Evolutionary conservation across 2,797 vertebrate genomes (phyloP), one percentile per base, ranked within the genome.

Genomic region (Tragopan temminckii): DNA sequence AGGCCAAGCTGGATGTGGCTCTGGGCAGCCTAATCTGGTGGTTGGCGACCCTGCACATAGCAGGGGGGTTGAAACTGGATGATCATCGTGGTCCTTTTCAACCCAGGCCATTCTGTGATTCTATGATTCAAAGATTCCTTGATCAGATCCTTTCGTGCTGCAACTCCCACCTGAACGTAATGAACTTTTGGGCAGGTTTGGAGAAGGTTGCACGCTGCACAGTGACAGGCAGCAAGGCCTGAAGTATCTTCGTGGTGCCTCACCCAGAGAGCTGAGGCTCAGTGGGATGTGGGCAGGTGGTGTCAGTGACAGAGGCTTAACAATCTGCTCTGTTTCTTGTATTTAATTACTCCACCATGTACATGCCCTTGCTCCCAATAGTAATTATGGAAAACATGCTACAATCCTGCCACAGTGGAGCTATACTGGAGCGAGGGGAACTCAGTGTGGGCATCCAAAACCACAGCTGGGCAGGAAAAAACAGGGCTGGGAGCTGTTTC

Each of bases 141-240:
- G 14, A 46, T 7, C 21, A 11, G 33, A 40, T 53, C 25, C 43
- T 5, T 59, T 45, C 18, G 33, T 70, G 57, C 42, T 69, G 43
- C 67, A 31, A 58, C n/a, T 19, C 21, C 50, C 61, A 13, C 29
- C n/a, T 0, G 2, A 17, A 35, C 23, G 17, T 1, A 33, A 40
- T 0, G 19, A 45, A 8, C 23, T 36, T 29, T 16, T 0, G 20
- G 33, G 80, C 20, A 74, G 57, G 50, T n/a, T 1, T n/a, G 69
- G 14, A 55, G 68, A 63, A 12, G 1, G 1, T 8, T 0, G 5
- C 2, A 8, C 0, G 2, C 19, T 21, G 25, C 14, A 36, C 7
- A 3, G 38, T 2, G 2, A 31, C 33, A 8, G 0, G 11, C 33
- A 14, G 46, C 1, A 4, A 43, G 9, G 64, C 38, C 38, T 3